Base-by-base conservation (phyloP, 30 jellyfish, hydroid and myxozoan species). In the Clytia hemisphaerica region DNA sequence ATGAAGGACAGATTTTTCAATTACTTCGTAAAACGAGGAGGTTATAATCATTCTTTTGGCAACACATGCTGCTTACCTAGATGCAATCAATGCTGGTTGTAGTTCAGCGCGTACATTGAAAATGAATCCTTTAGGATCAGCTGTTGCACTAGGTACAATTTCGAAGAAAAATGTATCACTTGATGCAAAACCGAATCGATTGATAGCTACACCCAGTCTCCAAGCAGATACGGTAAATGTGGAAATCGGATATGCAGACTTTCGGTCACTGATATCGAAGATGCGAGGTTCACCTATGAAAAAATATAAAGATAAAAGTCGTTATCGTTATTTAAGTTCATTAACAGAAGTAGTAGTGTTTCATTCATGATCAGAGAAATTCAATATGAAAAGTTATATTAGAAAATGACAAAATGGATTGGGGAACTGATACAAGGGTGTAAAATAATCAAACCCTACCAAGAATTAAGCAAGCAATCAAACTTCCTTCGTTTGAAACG, bases 51-150 rank as follows among this genome's bases (percentile, higher is more conserved):
- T n/a, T n/a, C n/a, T n/a, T n/a, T n/a, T n/a, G n/a, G n/a, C n/a
- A n/a, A n/a, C n/a, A n/a, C n/a, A n/a, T n/a, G n/a, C n/a, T n/a
- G n/a, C n/a, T 57, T 57, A 69, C 81, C 97, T 75, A 14, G 99
- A 92, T 4, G 99, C 95, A 12, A 92, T 92, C 21, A 92, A 67
- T n/a, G 99, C 94, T 15, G 99, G 99, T 54, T 92, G 99, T 24
- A 92, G 83, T 62, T 92, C 95, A 5, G 94, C 74, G 0, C 95
- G 73, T 7, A 92, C 95, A 54, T 92, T 83, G 84, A 92, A 92
- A 15, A 92, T 67, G 45, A 92, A 83, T 1, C 99, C 99, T 30
- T 94, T 67, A 18, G 99, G 99, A 40, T 83, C 99, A 18, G 94
- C 99, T 10, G 94, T 92, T 33, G 58, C 46, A 14, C 97, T 83